Evolutionary conservation across 2,888 invertebrate genomes (phyloP), one percentile per base, ranked within the genome.

Genomic region (Frankliniella intonsa): DNA sequence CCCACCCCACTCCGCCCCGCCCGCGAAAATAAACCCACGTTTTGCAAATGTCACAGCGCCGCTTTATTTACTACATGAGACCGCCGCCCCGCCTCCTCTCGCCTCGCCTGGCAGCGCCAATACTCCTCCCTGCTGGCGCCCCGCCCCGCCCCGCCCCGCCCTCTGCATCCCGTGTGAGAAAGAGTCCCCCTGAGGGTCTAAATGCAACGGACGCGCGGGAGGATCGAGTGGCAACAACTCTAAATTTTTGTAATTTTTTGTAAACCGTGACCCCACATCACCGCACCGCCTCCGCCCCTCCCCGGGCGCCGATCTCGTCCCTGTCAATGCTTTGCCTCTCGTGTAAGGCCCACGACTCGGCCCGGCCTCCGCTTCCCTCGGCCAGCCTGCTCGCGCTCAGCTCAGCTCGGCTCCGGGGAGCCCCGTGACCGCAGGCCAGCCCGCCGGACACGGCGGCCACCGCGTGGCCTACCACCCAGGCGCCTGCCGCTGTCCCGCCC

Each of bases 41-140:
- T 69, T 69, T 69, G 69, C 69, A 69, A 69, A 69, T 69, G 69
- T 69, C 69, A 69, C 69, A 69, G 69, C 69, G 69, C 69, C 69
- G 7, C 69, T 22, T 3, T 69, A 69, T 69, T 69, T 69, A 69
- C 69, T 69, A 69, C 69, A 19, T 69, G 69, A 55, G 55, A 14
- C 55, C 19, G 55, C 55, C 19, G 55, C 38, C 38, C 55, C 19
- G 55, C 38, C 38, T 38, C 55, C 55, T 19, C 55, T 5, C 55
- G 17, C 55, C 55, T 12, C 14, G 17, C 55, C 55, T 19, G 17
- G 55, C 3, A 10, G 55, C 12, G 55, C 17, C 55, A 7, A 55
- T 55, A 55, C 22, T 22, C 69, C 69, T 7, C 69, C 9, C 69
- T 19, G 22, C 69, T 69, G 22, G 22, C 69, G n/a, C 22, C 9